phyloP scores from a whole-genome alignment of 2,888 invertebrate genomes.

The Drosophila koepferae region DNA sequence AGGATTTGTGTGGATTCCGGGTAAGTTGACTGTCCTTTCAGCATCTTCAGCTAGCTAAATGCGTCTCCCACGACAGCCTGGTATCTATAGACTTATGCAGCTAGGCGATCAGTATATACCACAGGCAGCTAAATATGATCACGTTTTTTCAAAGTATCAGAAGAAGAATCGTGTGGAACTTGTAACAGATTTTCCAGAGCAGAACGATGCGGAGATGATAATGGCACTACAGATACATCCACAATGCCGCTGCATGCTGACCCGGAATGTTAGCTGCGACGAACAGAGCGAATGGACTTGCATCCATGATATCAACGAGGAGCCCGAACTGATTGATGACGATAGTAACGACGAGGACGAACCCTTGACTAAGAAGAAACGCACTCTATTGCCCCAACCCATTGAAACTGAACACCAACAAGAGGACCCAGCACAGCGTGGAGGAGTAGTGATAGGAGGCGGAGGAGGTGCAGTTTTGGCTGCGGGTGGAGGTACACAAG shows the following conservation, averaged over 20 bases:
- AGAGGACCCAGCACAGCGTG: constrained; percentile 2
- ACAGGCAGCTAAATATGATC: constrained; percentile 92
- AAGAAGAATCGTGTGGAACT: constrained; percentile 94
- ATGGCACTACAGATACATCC: constrained; percentile 89
- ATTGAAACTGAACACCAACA: neutral
- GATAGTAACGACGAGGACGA: constrained; percentile 68
- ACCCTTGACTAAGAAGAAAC: constrained; percentile 53
- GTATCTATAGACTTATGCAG: constrained; percentile 95
- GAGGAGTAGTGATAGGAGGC: too few relatives aligned
- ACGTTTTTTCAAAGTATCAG: constrained; percentile 91
- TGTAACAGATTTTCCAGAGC: constrained; percentile 94
- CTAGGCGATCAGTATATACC: constrained; percentile 93
- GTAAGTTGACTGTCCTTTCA: constrained; percentile 85
- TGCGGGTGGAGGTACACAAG: neutral
- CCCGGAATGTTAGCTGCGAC: constrained; percentile 94
- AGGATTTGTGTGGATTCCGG: constrained; percentile 94
- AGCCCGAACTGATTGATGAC: constrained; percentile 84
- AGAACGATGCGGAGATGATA: constrained; percentile 95
- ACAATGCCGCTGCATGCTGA: constrained; percentile 92
- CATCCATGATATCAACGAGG: constrained; percentile 95
- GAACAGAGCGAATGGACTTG: constrained; percentile 97
- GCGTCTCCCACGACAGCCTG: constrained; percentile 88
- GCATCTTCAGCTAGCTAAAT: neutral
- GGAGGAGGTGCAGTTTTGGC: too few relatives aligned
- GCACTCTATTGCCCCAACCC: constrained; percentile 18